phyloP scores from a whole-genome alignment of 2,888 invertebrate species.

The Beris chalybata region DNA sequence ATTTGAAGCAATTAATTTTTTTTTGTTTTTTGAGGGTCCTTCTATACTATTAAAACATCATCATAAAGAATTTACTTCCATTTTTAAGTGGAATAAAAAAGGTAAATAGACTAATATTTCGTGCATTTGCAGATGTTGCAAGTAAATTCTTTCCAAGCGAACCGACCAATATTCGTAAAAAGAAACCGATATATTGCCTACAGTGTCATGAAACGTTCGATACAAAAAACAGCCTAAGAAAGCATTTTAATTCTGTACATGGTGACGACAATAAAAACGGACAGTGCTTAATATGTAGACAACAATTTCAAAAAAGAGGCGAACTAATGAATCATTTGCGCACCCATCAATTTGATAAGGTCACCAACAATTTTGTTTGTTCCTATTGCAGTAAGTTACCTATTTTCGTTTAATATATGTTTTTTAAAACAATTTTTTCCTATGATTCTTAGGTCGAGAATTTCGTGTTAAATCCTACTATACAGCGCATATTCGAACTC shows the following conservation, averaged over 20 bases:
- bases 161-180: no score
- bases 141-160: no score
- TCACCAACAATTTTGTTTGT: background rate
- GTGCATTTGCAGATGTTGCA: no score
- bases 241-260: slow-evolving; percentile 5
- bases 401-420: no score
- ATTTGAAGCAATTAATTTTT: no score
- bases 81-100: no score
- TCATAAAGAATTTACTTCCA: no score
- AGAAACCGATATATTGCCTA: background rate
- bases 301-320: slow-evolving; percentile 1
- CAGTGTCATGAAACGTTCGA: slow-evolving; percentile 7
- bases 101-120: no score
- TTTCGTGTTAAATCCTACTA: background rate
- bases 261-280: slow-evolving; percentile 7
- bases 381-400: slow-evolving; percentile 1
- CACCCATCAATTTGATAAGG: background rate
- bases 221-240: background rate
- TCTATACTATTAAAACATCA: no score
- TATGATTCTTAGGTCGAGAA: no score
- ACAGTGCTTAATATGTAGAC: background rate
- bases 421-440: no score
- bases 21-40: no score
- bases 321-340: background rate
- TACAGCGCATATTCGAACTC: slow-evolving; percentile 35